Evolutionary conservation across 2,888 invertebrate species (phyloP).

Genomic region (Troides oblongomaculatus): DNA sequence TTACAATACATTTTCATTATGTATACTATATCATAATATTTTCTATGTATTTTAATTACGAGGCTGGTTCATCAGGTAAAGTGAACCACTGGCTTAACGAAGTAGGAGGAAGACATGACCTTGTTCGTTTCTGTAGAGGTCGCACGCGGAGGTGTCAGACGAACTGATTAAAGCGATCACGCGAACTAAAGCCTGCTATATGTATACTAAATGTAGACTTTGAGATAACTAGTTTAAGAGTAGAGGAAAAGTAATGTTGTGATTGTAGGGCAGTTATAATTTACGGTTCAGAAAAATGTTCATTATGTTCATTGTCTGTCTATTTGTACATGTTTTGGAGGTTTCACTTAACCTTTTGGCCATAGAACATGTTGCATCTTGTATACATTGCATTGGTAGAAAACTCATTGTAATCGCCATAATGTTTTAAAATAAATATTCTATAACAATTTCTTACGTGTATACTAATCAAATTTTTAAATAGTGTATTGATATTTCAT

Average conservation of each 20-base stretch:
- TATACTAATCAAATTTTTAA: neutral
- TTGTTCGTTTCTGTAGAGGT: constrained; percentile 54
- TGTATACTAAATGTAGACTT: neutral
- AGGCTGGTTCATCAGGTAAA: constrained; percentile 30
- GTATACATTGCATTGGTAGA: too few species aligned
- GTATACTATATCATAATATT: too few species aligned
- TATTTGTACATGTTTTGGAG: too few species aligned
- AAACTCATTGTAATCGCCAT: too few species aligned
- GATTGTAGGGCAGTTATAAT: neutral
- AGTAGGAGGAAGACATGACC: constrained; percentile 59
- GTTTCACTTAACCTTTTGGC: too few species aligned
- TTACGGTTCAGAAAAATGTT: too few species aligned
- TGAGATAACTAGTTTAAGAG: neutral
- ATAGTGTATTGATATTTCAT: neutral
- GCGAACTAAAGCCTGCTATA: constrained; percentile 37
- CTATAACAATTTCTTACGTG: neutral
- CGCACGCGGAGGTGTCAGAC: constrained; percentile 40
- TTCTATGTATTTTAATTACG: too few species aligned
- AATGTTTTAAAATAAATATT: too few species aligned
- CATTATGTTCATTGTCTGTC: too few species aligned
- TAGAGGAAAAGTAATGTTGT: neutral
- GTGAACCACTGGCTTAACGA: constrained; percentile 9
- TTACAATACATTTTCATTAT: too few species aligned
- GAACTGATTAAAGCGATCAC: constrained; percentile 48
- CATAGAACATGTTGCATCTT: too few species aligned